Base-by-base conservation (phyloP, 2,113 vertebrate species). In the Pseudorhombus dupliciocellatus region DNA sequence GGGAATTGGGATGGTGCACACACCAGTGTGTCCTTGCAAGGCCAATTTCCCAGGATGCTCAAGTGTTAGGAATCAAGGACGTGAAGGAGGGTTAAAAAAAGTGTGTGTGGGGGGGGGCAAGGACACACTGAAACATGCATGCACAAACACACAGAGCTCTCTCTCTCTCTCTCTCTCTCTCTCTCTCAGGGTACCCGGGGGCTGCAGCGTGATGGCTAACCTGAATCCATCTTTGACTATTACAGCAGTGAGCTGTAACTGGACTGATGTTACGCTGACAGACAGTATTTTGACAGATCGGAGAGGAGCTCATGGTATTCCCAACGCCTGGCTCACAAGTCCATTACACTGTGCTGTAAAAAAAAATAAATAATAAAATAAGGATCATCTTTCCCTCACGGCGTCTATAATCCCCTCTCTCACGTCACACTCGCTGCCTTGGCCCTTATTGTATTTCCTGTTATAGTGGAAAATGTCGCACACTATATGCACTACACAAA, bases 11-110 rank as follows among this genome's bases (percentile, higher is more conserved):
- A 4, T 31, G 44, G 26, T 12, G 46, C 68, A 55, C 7, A 53
- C 83, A 77, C 74, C 75, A 68, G 26, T 72, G 50, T 78, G 78
- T 84, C 89, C 84, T 89, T 92, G 88, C 78, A 89, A 91, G 77
- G 90, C 69, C 55, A 76, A 89, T 81, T 89, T 90, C 84, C 83
- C 85, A 83, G 63, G 85, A 82, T 89, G 84, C 68, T 56, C 54
- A 54, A 81, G 67, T 84, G 75, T 87, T 79, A 84, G 58, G 64
- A 84, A 88, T 80, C 83, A 88, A 86, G 80, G 87, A 84, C 71
- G 16, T 57, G 63, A 60, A 77, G 58, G 74, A 77, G 59, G 61
- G 52, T 30, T 60, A 73, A 57, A 83, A 78, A 71, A 80, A 74
- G 76, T 81, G 77, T 77, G 65, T 59, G n/a, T n/a, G n/a, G n/a